Evolutionary conservation across 2,113 vertebrate species (phyloP).

Genomic region (Saccopteryx bilineata): DNA sequence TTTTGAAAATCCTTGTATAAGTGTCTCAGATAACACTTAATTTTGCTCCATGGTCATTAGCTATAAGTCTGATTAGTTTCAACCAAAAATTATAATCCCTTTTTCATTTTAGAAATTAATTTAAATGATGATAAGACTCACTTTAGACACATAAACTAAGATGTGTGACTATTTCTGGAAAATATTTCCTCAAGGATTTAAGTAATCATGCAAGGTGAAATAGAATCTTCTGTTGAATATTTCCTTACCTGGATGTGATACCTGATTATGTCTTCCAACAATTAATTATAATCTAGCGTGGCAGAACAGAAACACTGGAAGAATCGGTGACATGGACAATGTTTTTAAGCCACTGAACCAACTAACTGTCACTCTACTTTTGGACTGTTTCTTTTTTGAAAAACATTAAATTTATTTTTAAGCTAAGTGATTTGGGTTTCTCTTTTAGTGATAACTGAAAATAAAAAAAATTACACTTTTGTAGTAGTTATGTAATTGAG

Average conservation of each 20-base stretch:
- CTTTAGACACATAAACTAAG: neutral
- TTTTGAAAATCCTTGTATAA: neutral
- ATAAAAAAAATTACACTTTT: neutral
- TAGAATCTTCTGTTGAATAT: neutral
- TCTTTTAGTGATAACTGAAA: slow-evolving; percentile 26
- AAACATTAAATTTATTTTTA: slow-evolving; percentile 34
- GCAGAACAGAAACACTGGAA: neutral
- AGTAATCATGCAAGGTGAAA: neutral
- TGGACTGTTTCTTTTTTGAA: neutral
- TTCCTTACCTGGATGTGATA: neutral
- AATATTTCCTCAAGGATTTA: neutral
- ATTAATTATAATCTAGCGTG: neutral
- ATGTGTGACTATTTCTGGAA: neutral
- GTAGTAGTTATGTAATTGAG: slow-evolving; percentile 49
- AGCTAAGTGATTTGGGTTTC: neutral
- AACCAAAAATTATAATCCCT: neutral
- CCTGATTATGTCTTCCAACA: neutral
- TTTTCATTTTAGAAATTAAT: neutral
- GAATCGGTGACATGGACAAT: neutral
- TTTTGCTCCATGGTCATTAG: neutral
- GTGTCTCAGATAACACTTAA: neutral
- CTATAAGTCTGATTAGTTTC: neutral
- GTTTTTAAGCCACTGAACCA: neutral
- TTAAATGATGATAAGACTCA: neutral
- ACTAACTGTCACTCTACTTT: neutral